Evolutionary conservation across 2,888 invertebrate species (phyloP).

Genomic region (Lottia scabra): DNA sequence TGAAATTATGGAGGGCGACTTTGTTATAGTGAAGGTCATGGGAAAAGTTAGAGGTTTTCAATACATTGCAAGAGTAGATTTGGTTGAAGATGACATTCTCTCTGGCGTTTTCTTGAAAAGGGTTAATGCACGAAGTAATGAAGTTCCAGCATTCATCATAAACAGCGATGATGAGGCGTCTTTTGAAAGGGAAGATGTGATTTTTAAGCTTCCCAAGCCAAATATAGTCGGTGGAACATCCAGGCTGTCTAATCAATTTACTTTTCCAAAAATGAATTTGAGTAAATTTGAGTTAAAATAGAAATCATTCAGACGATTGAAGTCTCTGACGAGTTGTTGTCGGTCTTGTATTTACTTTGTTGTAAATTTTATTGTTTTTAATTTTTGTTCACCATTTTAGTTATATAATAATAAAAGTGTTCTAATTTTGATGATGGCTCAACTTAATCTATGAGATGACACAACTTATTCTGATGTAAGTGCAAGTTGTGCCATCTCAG

Average conservation of each 20-base stretch:
- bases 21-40: conserved; percentile 8
- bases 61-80: conserved; percentile 5
- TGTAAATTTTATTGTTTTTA: too few relatives aligned
- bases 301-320: too few relatives aligned
- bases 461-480: too few relatives aligned
- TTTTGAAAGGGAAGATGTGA: conserved; percentile 6
- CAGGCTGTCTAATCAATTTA: background rate
- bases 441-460: too few relatives aligned
- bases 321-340: too few relatives aligned
- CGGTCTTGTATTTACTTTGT: too few relatives aligned
- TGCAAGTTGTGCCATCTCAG: too few relatives aligned
- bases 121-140: background rate
- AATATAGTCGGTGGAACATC: background rate
- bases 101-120: background rate
- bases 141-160: conserved; percentile 7
- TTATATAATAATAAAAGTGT: too few relatives aligned
- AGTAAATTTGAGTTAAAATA: too few relatives aligned
- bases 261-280: too few relatives aligned
- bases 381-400: too few relatives aligned
- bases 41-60: background rate
- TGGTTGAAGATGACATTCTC: background rate
- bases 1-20: conserved; percentile 12
- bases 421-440: too few relatives aligned
- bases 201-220: conserved; percentile 3
- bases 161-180: conserved; percentile 6